Percentiles rank a stretch among this genome's conserved stretches.
Evolutionary conservation across 2,888 invertebrate species (phyloP).

Genomic region (Lasioglossum leucozonium): DNA sequence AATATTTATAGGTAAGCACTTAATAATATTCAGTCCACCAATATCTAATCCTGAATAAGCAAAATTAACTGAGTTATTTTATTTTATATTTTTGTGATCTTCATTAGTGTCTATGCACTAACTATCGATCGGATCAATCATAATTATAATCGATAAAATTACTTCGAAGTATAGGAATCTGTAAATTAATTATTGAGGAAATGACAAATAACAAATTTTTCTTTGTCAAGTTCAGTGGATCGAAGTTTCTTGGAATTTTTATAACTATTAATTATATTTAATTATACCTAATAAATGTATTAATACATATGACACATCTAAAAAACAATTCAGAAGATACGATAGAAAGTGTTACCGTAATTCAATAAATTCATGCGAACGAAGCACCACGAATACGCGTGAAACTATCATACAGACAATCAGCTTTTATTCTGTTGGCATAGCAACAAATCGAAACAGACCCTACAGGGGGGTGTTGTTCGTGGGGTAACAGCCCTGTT

Average conservation of each 20-base stretch:
- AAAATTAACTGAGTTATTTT: neutral
- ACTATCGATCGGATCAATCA: neutral
- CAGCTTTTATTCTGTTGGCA: slow-evolving; percentile 45
- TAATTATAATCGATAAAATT: neutral
- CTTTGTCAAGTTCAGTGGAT: too few species aligned
- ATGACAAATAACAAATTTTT: too few species aligned
- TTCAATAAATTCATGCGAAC: neutral
- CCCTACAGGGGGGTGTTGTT: slow-evolving; percentile 13
- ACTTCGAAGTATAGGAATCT: neutral
- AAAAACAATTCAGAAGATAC: neutral
- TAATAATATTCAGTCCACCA: neutral
- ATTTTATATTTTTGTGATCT: neutral
- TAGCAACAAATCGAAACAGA: slow-evolving; percentile 50
- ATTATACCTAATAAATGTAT: too few species aligned
- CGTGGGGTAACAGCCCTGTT: slow-evolving; percentile 9
- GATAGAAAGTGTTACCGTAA: neutral
- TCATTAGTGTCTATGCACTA: neutral
- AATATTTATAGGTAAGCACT: neutral
- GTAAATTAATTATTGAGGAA: neutral
- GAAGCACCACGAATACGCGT: neutral
- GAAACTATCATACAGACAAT: slow-evolving; percentile 10
- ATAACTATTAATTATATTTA: too few species aligned
- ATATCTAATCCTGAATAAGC: neutral
- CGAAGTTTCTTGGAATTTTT: too few species aligned
- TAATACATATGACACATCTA: neutral